Base-by-base conservation (phyloP, 2,888 invertebrate genomes). In the Luperina nickerlii region DNA sequence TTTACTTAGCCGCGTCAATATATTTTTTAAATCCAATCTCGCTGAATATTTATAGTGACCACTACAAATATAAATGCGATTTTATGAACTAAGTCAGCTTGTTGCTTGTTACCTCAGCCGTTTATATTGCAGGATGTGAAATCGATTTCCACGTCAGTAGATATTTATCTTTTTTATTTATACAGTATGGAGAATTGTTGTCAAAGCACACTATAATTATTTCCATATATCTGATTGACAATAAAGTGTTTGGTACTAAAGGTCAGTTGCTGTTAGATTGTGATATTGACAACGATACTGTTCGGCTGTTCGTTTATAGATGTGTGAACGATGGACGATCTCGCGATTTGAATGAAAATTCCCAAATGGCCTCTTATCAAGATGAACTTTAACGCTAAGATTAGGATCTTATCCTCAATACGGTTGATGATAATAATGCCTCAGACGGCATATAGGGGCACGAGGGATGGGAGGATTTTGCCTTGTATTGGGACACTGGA, bases 151-250 rank as follows among this genome's bases (percentile, higher is more conserved):
- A 78, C 42, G 79, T 62, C 83, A 65, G 32, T 63, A 54, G 76
- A 83, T 83, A 60, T 67, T 48, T 79, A 86, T 85, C 78, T 66
- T 77, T 57, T 79, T 74, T 76, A 73, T 86, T 67, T 74, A 82
- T 69, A 79, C 27, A 54, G 42, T 75, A 67, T 66, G 27, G 62
- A 75, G 51, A 86, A 82, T 86, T 70, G 74, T 82, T 79, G 76
- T 86, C 72, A 76, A 69, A 51, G 74, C 63, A 79, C 54, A 69
- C 71, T 76, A 76, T 82, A 74, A 82, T 86, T 77, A 82, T 85
- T 71, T 70, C 51, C 70, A 74, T 78, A 48, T 72, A 86, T 85
- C 76, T 85, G 83, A 86, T 85, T 79, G 76, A 72, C 79, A 79
- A 77, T 86, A 83, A 82, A 79, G 69, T 69, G 32, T 76, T 42